phyloP scores from a whole-genome alignment of 2,888 invertebrate genomes.

The Diaperis boleti region DNA sequence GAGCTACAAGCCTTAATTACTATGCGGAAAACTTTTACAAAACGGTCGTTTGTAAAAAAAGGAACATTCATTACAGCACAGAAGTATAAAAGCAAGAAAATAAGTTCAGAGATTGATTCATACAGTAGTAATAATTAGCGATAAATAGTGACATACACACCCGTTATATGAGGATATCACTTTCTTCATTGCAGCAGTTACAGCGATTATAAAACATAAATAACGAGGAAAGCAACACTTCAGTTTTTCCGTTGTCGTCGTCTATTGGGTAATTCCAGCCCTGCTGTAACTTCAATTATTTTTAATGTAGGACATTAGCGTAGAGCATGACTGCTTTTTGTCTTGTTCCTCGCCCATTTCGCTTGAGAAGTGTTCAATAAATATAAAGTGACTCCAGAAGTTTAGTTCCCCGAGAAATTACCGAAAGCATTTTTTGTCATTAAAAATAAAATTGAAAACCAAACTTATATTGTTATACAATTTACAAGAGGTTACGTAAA shows the following conservation, averaged over 20 bases:
- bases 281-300: conserved; percentile 6
- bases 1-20: no score
- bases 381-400: background rate
- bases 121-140: background rate
- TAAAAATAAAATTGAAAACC: no score
- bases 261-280: conserved; percentile 5
- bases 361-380: background rate
- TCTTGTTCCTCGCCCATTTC: background rate
- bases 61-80: no score
- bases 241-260: conserved; percentile 5
- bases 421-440: background rate
- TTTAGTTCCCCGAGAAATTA: background rate
- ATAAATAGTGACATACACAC: background rate
- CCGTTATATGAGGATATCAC: conserved; percentile 1
- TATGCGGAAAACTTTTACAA: no score
- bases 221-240: conserved; percentile 7
- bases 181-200: conserved; percentile 3
- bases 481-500: background rate
- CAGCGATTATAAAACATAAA: conserved; percentile 10
- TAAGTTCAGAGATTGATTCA: background rate
- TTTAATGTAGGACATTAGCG: background rate
- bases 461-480: background rate
- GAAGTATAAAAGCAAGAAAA: no score
- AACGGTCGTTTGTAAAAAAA: no score
- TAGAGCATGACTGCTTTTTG: background rate